Evolutionary conservation across 2,113 vertebrate species (phyloP), one percentile per base, ranked within the genome.

Genomic region (Neoarius graeffei): DNA sequence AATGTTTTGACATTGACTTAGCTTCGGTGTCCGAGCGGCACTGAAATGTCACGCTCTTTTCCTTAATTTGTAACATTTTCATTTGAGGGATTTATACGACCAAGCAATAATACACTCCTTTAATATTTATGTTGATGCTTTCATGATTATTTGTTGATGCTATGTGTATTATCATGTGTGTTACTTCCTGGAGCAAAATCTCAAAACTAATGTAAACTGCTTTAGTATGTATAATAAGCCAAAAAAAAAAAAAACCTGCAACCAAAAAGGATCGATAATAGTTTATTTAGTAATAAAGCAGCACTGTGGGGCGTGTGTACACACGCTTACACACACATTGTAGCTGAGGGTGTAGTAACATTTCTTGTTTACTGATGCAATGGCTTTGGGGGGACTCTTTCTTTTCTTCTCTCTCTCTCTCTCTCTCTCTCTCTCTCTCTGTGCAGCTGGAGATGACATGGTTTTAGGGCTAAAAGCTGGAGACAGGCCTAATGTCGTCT

Each of bases 401-500:
- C 59, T 85, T 23, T 90, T 25, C 8, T 67, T 76, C 11, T 67
- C 69, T 59, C 13, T 66, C 76, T 66, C 64, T 84, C n/a, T 80
- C 77, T 79, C n/a, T 66, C 52, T 76, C 11, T 67, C 69, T 59
- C 13, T 66, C n/a, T 66, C 52, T 92, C 87, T 94, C 92, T 91
- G 93, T 94, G 89, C 87, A 7, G 88, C 86, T 88, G 67, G 90
- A 84, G 89, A 88, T 88, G 91, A 89, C 92, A 88, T 92, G 90
- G 91, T 93, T 15, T 91, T 91, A 90, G 86, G 92, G 88, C 86
- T 87, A 90, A 87, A 62, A 88, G 87, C 69, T 64, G 89, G 89
- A 95, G 94, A 95, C 95, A 92, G 92, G 93, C 93, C 93, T 96
- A 94, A 96, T 95, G 93, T 92, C 89, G 89, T 91, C 94, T 95